Percentiles rank a stretch among this genome's conserved stretches.
These are phyloP conservation scores for Semibalanus balanoides DNA, from an alignment of 1,140 invertebrate species.

Conservation along the genomic window DNA sequence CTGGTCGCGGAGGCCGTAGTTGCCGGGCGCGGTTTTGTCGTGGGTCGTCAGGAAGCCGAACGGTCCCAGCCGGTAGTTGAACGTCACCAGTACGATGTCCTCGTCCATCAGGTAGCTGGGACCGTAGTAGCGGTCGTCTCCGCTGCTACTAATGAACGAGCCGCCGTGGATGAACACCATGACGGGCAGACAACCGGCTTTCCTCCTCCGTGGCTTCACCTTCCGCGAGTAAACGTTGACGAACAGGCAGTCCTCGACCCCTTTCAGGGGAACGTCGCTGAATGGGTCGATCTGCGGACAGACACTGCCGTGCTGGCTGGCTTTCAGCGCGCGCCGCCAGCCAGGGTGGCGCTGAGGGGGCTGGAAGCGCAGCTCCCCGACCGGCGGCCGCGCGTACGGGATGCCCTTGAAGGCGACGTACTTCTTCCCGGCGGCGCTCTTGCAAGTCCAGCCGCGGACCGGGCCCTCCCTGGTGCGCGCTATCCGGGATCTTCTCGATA, in stretches of 20 bases:
- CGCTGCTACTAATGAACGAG: conserved; percentile 1
- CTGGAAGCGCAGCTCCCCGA: conserved; percentile 38
- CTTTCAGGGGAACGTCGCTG: conserved; percentile 49
- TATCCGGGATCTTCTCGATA: too few species aligned
- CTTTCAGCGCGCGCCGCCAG: conserved; percentile 34
- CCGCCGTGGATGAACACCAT: conserved; percentile 16
- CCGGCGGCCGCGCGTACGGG: conserved; percentile 42
- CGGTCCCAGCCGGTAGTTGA: conserved; percentile 15
- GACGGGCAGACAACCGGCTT: conserved; percentile 8
- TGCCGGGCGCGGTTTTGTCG: conserved; percentile 36
- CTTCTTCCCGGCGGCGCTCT: conserved; percentile 41
- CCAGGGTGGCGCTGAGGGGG: conserved; percentile 33
- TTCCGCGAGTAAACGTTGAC: conserved; percentile 50
- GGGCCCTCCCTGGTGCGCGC: too few species aligned
- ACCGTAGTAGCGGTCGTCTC: conserved; percentile 11
- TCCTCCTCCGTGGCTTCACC: conserved; percentile 8
- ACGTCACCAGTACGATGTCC: conserved; percentile 15
- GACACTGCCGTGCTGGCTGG: conserved; percentile 32
- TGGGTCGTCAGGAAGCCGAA: conserved; percentile 33
- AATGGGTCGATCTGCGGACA: conserved; percentile 38
- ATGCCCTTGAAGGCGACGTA: conserved; percentile 50
- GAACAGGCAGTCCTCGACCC: conserved; percentile 52
- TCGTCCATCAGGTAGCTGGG: conserved; percentile 11
- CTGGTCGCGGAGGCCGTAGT: conserved; percentile 81
- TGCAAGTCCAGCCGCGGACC: too few species aligned